Evolutionary conservation across 2,888 invertebrate genomes (phyloP), one percentile per base, ranked within the genome.

Genomic region (Nezara viridula): DNA sequence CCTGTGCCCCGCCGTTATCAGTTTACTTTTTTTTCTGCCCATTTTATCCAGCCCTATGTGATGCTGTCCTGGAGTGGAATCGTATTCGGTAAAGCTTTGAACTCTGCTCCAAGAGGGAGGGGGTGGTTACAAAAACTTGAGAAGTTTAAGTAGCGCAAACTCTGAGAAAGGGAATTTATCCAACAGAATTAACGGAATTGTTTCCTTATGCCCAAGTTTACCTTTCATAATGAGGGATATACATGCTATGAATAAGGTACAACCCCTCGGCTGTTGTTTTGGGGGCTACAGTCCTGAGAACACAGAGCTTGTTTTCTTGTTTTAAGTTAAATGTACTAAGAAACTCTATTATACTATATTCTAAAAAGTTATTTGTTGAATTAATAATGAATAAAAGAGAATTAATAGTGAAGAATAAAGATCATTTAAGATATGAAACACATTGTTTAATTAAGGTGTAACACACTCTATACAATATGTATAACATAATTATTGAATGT

Each of bases 161-260:
- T n/a, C 24, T 16, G 81, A 47, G 81, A 47, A 81, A 81, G 81
- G n/a, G 81, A 81, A 81, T 81, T 44, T 47, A 81, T 24, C 81
- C 44, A 7, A n/a, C 6, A 81, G 81, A 47, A 81, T 81, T 47
- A 40, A 73, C 44, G 44, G n/a, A 47, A 81, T 81, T 81, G 81
- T 81, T 81, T 81, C 44, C 81, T 81, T 81, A 81, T 81, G 24
- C 81, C 44, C 21, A 24, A 81, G 44, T 47, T 81, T 81, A 44
- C 81, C n/a, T 44, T 47, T n/a, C 81, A 47, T 81, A 81, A 81
- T 81, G 44, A 47, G 81, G 44, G 16, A 81, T 81, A 81, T 81
- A 81, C 81, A 47, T 77, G 77, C 40, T 40, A 37, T 81, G 81
- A 81, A 81, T 81, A 44, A 44, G 81, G 44, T 81, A 40, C 81